phyloP scores from a whole-genome alignment of 2,113 vertebrate species.

The Pelmatolapia mariae region DNA sequence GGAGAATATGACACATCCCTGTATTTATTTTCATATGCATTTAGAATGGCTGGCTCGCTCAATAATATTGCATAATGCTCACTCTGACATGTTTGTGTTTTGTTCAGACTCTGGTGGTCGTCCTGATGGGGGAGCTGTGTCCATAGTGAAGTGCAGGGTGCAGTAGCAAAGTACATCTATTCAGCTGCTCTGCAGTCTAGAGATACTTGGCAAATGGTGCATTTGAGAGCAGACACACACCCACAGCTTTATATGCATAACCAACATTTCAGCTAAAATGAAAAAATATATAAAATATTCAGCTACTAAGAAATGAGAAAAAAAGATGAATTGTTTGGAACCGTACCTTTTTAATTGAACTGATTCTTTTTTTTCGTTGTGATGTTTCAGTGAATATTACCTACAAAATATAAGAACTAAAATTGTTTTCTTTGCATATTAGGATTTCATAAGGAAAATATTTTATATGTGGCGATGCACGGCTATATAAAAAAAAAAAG shows the following conservation, averaged over 20 bases:
- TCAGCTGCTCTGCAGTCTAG: not conserved
- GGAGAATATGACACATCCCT: not conserved
- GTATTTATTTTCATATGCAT: not conserved
- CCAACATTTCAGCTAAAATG: not conserved
- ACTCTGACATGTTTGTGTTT: not conserved
- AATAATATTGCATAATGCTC: not conserved
- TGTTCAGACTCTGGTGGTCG: not conserved
- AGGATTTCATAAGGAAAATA: not conserved
- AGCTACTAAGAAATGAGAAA: not conserved
- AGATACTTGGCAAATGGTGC: not conserved
- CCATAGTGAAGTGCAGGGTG: slow-evolving; percentile 6
- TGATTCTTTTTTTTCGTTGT: not conserved
- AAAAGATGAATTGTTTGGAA: rapidly evolving
- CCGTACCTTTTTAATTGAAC: rapidly evolving
- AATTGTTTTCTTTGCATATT: not conserved
- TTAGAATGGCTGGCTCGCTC: not conserved
- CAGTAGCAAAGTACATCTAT: not conserved
- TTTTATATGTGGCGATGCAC: not conserved
- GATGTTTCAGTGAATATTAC: not conserved
- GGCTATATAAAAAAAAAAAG: not conserved
- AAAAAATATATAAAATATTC: not conserved
- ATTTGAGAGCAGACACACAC: not conserved
- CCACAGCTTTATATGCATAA: not conserved
- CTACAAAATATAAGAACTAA: not conserved
- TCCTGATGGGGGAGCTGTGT: slow-evolving; percentile 52